These are phyloP conservation scores for Ciconia boyciana DNA, from an alignment of 2,113 vertebrate genomes.

Conservation along the genomic window DNA sequence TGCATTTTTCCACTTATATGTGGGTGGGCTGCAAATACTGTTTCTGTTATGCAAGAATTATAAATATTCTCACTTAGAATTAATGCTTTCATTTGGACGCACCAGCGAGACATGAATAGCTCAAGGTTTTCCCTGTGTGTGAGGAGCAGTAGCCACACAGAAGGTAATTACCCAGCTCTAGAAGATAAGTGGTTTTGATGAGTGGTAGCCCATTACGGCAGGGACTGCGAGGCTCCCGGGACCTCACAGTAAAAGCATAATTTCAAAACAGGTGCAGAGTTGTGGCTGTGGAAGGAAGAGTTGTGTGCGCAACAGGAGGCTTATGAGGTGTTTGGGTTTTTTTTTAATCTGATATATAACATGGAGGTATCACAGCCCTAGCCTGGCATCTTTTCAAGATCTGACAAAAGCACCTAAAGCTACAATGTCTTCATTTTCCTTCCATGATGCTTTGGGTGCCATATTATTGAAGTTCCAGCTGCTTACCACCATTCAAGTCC, in stretches of 20 bases:
- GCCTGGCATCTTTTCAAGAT: not conserved
- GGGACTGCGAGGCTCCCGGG: not conserved
- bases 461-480: not conserved
- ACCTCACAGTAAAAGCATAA: not conserved
- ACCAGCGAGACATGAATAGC: not conserved
- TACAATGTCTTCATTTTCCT: not conserved
- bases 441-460: not conserved
- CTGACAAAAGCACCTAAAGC: not conserved
- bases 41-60: constrained; percentile 20
- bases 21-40: not conserved
- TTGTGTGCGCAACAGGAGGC: not conserved
- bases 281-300: not conserved
- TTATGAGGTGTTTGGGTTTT: not conserved
- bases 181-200: not conserved
- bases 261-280: not conserved
- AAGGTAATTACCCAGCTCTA: not conserved
- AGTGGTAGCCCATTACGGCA: not conserved
- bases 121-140: not conserved
- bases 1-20: not conserved
- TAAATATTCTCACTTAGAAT: constrained; percentile 18
- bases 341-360: not conserved
- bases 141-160: not conserved
- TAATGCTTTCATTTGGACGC: constrained; percentile 3
- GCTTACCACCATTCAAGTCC: not conserved
- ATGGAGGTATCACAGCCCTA: not conserved